Percentiles rank a stretch among this genome's conserved stretches.
These are phyloP conservation scores for Cheilosia grossa DNA, from an alignment of 2,888 invertebrate genomes.

Conservation along the genomic window DNA sequence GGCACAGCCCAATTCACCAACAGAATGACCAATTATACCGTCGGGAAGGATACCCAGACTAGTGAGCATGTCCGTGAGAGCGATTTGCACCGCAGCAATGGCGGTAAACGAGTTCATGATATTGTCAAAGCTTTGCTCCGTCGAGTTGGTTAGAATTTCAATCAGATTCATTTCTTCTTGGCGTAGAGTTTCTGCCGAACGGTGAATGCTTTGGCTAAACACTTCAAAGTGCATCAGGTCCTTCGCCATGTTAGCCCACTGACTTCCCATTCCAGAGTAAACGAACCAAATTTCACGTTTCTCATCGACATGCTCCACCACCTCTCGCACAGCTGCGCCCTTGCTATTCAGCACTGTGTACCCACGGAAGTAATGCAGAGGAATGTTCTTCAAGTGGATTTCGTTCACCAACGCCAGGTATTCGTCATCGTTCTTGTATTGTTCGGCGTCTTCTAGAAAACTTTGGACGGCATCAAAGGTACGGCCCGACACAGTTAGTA, in stretches of 20 bases:
- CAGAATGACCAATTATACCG: conserved; percentile 97
- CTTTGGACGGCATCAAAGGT: conserved; percentile 90
- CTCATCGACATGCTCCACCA: conserved; percentile 84
- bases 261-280: conserved; percentile 99
- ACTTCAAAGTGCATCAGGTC: conserved; percentile 91
- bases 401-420: conserved; percentile 90
- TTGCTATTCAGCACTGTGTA: conserved; percentile 88
- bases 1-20: conserved; percentile 90
- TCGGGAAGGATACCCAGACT: conserved; percentile 92
- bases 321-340: conserved; percentile 83
- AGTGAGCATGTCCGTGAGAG: conserved; percentile 94
- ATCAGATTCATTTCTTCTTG: conserved; percentile 93
- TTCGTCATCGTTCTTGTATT: conserved; percentile 87
- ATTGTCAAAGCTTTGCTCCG: conserved; percentile 91
- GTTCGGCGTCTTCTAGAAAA: conserved; percentile 87
- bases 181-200: conserved; percentile 90
- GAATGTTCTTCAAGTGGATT: conserved; percentile 88
- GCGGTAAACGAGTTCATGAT: conserved; percentile 95
- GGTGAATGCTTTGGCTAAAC: conserved; percentile 91
- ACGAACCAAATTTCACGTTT: conserved; percentile 96
- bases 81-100: conserved; percentile 98
- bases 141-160: conserved; percentile 90
- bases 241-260: conserved; percentile 98
- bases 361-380: conserved; percentile 92
- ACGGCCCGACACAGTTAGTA: conserved; percentile 92